These are phyloP conservation scores for Corella eumyota DNA, from an alignment of 23 tunicate species.

Conservation along the genomic window DNA sequence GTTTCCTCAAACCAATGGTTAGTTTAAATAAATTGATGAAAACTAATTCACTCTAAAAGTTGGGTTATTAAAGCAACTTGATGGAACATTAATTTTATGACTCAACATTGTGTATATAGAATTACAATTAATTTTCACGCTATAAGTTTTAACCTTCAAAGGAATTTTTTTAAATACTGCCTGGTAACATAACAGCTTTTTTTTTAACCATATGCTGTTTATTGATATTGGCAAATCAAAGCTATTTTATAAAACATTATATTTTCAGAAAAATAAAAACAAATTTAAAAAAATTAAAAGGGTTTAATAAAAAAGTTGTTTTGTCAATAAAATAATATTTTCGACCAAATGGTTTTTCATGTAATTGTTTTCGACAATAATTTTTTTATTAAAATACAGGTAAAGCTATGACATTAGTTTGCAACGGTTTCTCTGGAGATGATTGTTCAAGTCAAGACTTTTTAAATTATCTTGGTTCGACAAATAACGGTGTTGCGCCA, in stretches of 20 bases:
- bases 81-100: no score
- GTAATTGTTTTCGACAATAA: background rate
- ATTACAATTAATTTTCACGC: no score
- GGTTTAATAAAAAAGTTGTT: no score
- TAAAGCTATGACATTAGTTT: slow-evolving; percentile 64
- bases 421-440: slow-evolving; percentile 85
- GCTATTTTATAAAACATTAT: no score
- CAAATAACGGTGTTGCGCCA: slow-evolving; percentile 90
- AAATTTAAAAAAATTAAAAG: no score
- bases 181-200: no score
- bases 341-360: background rate
- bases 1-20: slow-evolving; percentile 95
- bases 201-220: no score
- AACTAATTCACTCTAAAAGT: background rate
- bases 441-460: slow-evolving; percentile 68
- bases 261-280: no score
- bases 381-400: slow-evolving; percentile 18
- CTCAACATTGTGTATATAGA: no score
- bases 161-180: background rate
- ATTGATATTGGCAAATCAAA: background rate
- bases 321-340: no score
- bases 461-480: slow-evolving; percentile 71
- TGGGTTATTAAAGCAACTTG: no score
- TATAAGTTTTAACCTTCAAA: no score
- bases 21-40: slow-evolving; percentile 2